Base-by-base conservation (phyloP, 1,140 invertebrate genomes). In the Acyrthosiphon pisum region DNA sequence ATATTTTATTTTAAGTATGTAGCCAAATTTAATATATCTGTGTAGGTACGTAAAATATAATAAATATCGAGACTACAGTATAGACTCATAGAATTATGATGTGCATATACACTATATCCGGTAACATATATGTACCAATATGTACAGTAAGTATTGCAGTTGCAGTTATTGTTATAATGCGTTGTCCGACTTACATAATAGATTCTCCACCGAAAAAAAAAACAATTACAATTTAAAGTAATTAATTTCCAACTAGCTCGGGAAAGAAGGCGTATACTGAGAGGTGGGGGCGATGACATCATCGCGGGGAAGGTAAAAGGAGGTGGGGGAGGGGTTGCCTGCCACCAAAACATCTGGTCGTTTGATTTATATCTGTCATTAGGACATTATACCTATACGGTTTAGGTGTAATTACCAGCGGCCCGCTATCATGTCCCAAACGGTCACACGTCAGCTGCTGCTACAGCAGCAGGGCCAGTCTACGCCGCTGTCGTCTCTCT, bases 341-440 rank as follows among this genome's bases (percentile, higher is more conserved):
- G 81, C 91, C 81, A 44, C 48, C 81, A 56, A 93, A 93, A 93
- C 91, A 93, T 93, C 91, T 93, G 91, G 91, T 68, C 48, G 91
- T 93, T 86, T 93, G 91, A 93, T 93, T 93, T 93, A 93, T 93
- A 93, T 93, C 91, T 93, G 91, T 93, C 91, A 93, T 93, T 93
- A 93, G 91, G 30, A 81, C 26, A 84, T 84, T 93, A 93, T 93
- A 93, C 91, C 91, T 93, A 84, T 92, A 90, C 26, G 90, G 90
- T 76, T 87, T 44, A 91, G 91, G 91, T 93, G 50, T 93, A 93
- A 93, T 93, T 93, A 93, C 91, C 48, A 37, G 91, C 81, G 76
- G 48, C 81, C 46, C 35, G 91, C 91, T 93, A 93, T 93, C 91
- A 93, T 92, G 81, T 93, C 91, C 91, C 90, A 53, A 93, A 93